These are phyloP conservation scores for Nomada flava DNA, from an alignment of 2,888 invertebrate species.

Conservation along the genomic window DNA sequence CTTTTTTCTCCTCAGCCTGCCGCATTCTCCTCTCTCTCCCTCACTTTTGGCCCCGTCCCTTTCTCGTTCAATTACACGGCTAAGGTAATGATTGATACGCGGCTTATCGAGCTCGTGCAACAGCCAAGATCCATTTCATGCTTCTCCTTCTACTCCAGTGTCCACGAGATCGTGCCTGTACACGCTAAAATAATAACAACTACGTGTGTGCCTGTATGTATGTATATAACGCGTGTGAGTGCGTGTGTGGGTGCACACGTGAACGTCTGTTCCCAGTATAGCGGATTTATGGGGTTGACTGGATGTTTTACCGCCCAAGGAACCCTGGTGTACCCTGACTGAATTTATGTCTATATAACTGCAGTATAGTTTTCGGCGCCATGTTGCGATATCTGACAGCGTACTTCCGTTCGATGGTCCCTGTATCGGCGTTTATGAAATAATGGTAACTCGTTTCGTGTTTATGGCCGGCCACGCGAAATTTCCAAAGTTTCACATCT, in stretches of 20 bases:
- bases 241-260: constrained; percentile 24
- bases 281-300: constrained; percentile 65
- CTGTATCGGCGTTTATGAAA: constrained; percentile 45
- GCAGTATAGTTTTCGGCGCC: constrained; percentile 58
- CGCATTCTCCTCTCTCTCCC: not conserved
- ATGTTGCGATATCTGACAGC: constrained; percentile 47
- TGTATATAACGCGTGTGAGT: constrained; percentile 1
- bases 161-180: constrained; percentile 41
- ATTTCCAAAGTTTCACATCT: too few relatives aligned
- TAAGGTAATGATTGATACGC: constrained; percentile 68
- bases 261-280: not conserved
- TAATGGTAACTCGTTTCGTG: constrained; percentile 24
- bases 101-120: constrained; percentile 56
- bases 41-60: constrained; percentile 5
- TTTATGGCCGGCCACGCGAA: too few relatives aligned
- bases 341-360: constrained; percentile 68
- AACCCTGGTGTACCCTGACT: constrained; percentile 34
- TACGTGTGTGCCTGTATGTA: not conserved
- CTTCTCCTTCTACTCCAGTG: constrained; percentile 36
- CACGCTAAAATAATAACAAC: constrained; percentile 66
- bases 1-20: constrained; percentile 1
- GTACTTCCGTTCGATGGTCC: constrained; percentile 41
- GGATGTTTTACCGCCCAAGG: constrained; percentile 61
- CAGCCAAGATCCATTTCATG: constrained; percentile 60
- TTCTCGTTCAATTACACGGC: constrained; percentile 69